Evolutionary conservation across 2,113 vertebrate species (phyloP).

Genomic region (Callorhinus ursinus): DNA sequence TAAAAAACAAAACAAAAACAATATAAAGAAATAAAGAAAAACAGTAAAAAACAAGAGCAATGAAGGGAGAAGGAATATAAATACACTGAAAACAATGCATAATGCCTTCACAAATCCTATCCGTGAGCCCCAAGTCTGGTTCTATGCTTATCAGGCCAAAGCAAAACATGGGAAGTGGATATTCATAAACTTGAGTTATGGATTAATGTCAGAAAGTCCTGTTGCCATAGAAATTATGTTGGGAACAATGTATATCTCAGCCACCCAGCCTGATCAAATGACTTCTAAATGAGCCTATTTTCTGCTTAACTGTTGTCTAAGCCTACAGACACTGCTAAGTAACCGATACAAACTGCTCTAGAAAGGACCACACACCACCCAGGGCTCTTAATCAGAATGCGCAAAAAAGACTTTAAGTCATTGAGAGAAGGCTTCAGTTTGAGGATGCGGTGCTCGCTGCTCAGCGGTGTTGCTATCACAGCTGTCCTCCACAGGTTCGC

Average conservation of each 20-base stretch:
- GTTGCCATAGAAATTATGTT: conserved; percentile 45
- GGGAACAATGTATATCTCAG: conserved; percentile 34
- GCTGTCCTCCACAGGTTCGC: not conserved
- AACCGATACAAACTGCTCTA: conserved; percentile 18
- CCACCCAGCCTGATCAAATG: conserved; percentile 40
- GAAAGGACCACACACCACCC: not conserved
- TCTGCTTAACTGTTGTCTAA: conserved; percentile 53
- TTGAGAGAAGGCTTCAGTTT: not conserved
- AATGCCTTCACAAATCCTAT: not conserved
- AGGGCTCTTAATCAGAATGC: not conserved
- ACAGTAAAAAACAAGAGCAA: not conserved
- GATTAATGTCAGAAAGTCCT: conserved; percentile 32
- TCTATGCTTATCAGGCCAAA: conserved; percentile 7
- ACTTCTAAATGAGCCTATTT: conserved; percentile 52
- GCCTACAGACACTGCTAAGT: not conserved
- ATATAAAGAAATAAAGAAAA: not conserved
- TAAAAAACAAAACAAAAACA: not conserved
- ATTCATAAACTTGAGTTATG: not conserved
- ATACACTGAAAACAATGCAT: not conserved
- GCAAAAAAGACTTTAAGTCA: not conserved
- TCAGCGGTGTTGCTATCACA: rapidly evolving
- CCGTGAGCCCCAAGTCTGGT: not conserved
- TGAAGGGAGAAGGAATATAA: not conserved
- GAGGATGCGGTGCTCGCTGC: not conserved
- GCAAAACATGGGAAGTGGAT: conserved; percentile 2